Evolutionary conservation across 2,888 invertebrate genomes (phyloP).

Genomic region (Nymphalis urticae): DNA sequence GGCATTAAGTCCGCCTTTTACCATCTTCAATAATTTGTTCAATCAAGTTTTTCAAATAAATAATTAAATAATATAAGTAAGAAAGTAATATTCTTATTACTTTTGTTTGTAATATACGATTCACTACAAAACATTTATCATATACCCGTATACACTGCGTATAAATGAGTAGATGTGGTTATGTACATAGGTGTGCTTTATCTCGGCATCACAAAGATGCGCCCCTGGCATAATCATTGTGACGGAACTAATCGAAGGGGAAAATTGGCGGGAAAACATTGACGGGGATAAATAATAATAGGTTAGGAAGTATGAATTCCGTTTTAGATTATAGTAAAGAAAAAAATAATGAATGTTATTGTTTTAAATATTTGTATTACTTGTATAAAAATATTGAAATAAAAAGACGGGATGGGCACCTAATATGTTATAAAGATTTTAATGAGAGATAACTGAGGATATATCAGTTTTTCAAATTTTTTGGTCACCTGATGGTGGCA

Average conservation of each 20-base stretch:
- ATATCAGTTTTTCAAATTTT: too few relatives aligned
- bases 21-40: too few relatives aligned
- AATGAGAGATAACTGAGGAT: too few relatives aligned
- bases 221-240: conserved; percentile 20
- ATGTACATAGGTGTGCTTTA: conserved; percentile 9
- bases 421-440: too few relatives aligned
- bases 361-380: neutral
- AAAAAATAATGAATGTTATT: neutral
- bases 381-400: too few relatives aligned
- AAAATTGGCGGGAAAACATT: conserved; percentile 15
- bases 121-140: neutral
- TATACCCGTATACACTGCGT: neutral
- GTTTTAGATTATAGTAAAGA: neutral
- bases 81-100: too few relatives aligned
- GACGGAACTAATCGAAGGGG: conserved; percentile 20
- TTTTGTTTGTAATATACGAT: too few relatives aligned
- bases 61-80: too few relatives aligned
- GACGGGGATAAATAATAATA: neutral
- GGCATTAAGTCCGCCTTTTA: too few relatives aligned
- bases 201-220: conserved; percentile 18
- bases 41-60: too few relatives aligned
- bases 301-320: neutral
- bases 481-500: too few relatives aligned
- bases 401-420: too few relatives aligned
- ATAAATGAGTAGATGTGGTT: conserved; percentile 25